These are phyloP conservation scores for Merodon equestris DNA, from an alignment of 2,888 invertebrate genomes.

Conservation along the genomic window DNA sequence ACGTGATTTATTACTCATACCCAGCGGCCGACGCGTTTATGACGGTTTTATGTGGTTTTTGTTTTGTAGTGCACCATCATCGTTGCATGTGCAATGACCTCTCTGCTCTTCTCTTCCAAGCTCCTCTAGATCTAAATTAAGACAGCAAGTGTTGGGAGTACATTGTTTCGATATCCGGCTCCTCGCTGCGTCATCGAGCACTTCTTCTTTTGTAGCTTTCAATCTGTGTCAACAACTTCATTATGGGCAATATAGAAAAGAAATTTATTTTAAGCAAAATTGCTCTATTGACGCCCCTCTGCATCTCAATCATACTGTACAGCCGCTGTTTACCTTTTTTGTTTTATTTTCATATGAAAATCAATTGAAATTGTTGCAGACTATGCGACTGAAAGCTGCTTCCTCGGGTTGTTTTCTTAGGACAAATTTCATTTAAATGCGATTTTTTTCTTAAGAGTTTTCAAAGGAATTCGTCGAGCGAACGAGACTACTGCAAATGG, in stretches of 20 bases:
- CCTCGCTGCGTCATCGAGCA: neutral
- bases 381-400: too few relatives aligned
- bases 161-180: slow-evolving; percentile 7
- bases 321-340: too few relatives aligned
- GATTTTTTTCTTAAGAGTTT: too few relatives aligned
- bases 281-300: too few relatives aligned
- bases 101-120: neutral
- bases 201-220: neutral
- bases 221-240: slow-evolving; percentile 23
- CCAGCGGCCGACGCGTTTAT: slow-evolving; percentile 2
- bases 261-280: too few relatives aligned
- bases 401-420: too few relatives aligned
- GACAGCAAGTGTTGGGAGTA: slow-evolving; percentile 14
- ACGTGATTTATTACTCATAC: neutral
- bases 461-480: too few relatives aligned
- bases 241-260: neutral
- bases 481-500: too few relatives aligned
- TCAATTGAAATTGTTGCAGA: neutral
- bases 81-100: slow-evolving; percentile 10
- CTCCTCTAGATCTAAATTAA: slow-evolving; percentile 25
- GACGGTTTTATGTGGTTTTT: slow-evolving; percentile 1
- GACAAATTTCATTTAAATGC: too few relatives aligned
- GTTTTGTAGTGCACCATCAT: too few relatives aligned
- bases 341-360: neutral
- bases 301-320: too few relatives aligned